phyloP scores from a whole-genome alignment of 2,888 invertebrate species.

The Masnerella sp. region DNA sequence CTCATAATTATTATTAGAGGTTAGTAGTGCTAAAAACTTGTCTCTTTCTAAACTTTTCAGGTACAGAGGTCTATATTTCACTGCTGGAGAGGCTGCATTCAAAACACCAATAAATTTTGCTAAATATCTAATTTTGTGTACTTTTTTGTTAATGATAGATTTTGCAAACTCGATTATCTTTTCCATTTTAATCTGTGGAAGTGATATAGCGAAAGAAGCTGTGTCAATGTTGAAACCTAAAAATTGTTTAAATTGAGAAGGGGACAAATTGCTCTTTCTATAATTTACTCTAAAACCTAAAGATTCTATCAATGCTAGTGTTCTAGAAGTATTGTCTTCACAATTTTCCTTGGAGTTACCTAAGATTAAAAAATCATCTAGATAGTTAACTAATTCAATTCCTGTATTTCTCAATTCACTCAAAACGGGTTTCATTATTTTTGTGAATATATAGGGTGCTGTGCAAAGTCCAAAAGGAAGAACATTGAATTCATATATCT shows the following conservation, averaged over 20 bases:
- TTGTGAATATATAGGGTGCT: constrained; percentile 54
- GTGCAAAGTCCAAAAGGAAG: constrained; percentile 53
- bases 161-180: neutral
- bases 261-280: constrained; percentile 27
- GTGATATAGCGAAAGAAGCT: constrained; percentile 31
- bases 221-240: constrained; percentile 1
- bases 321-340: neutral
- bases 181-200: constrained; percentile 41
- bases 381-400: constrained; percentile 28
- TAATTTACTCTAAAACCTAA: constrained; percentile 45
- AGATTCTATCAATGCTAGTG: neutral
- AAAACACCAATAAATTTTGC: constrained; percentile 38
- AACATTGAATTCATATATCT: constrained; percentile 48
- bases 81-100: constrained; percentile 46
- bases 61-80: constrained; percentile 43
- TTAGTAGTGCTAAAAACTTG: constrained; percentile 25
- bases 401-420: constrained; percentile 15
- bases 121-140: constrained; percentile 42
- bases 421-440: constrained; percentile 44
- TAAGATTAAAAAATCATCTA: constrained; percentile 48
- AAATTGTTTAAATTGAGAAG: constrained; percentile 8
- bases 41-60: constrained; percentile 33
- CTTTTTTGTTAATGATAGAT: constrained; percentile 9
- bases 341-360: neutral
- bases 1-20: constrained; percentile 12